Evolutionary conservation across 2,797 vertebrate species (phyloP).

Genomic region (Anisognathus igniventris): DNA sequence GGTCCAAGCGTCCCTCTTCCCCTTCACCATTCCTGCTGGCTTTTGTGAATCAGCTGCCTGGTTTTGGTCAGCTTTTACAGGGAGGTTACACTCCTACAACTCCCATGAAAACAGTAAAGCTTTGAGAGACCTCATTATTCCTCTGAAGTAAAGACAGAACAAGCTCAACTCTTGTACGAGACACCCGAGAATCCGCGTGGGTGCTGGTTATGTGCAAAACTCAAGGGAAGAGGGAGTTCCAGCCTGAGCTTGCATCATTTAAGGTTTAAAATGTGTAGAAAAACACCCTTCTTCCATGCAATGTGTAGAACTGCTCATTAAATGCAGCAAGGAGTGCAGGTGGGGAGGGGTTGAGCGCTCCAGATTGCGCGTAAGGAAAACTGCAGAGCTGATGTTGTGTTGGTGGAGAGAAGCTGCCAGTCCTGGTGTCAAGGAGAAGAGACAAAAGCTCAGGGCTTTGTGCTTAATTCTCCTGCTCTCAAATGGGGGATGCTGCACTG

Average conservation of each 20-base stretch:
- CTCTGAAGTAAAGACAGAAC: background rate
- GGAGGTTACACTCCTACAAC: background rate
- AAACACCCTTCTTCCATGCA: rapidly evolving
- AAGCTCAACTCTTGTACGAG: background rate
- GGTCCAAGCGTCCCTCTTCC: background rate
- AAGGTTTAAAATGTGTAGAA: background rate
- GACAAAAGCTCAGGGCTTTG: background rate
- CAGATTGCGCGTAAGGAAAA: background rate
- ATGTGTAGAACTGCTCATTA: background rate
- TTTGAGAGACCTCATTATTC: background rate
- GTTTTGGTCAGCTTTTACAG: background rate
- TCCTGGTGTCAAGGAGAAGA: background rate
- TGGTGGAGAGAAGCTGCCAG: background rate
- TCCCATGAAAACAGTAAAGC: background rate
- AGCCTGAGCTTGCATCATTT: background rate
- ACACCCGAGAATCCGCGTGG: background rate
- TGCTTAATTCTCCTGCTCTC: background rate
- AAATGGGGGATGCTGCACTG: background rate
- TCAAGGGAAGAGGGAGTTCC: background rate
- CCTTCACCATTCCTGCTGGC: background rate
- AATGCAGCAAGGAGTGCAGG: background rate
- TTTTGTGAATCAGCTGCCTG: background rate
- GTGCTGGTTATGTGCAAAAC: rapidly evolving
- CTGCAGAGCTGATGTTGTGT: background rate
- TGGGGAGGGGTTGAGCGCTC: background rate